Evolutionary conservation across 2,113 vertebrate species (phyloP).

Genomic region (Xiphophorus couchianus): DNA sequence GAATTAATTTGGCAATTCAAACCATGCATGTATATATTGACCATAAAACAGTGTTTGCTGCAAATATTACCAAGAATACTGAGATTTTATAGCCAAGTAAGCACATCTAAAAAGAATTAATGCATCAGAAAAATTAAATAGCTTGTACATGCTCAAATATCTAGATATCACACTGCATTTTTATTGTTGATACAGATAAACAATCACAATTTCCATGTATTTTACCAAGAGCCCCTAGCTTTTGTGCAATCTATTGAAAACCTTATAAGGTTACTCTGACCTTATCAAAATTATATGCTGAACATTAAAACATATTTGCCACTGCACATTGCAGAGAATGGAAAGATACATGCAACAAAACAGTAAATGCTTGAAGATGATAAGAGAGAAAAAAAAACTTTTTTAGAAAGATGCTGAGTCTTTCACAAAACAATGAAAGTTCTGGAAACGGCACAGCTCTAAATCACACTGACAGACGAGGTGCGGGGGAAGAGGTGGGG

Average conservation of each 20-base stretch:
- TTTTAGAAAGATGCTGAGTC: neutral
- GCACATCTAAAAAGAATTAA: conserved; percentile 26
- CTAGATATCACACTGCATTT: conserved; percentile 5
- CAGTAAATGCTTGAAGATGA: neutral
- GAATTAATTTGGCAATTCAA: neutral
- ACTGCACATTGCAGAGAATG: conserved; percentile 9
- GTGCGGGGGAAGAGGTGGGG: neutral
- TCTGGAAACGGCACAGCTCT: conserved; percentile 24
- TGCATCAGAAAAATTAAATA: conserved; percentile 6
- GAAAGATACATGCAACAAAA: neutral
- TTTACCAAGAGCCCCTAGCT: conserved; percentile 49
- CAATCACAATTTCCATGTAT: conserved; percentile 24
- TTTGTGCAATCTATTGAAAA: conserved; percentile 65
- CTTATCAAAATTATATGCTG: conserved; percentile 48
- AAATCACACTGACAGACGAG: conserved; percentile 42
- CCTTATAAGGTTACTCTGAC: conserved; percentile 46
- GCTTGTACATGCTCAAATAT: conserved; percentile 14
- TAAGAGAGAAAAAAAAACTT: neutral
- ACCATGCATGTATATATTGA: neutral
- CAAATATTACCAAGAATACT: neutral
- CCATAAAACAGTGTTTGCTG: neutral
- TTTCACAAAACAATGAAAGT: conserved; percentile 27
- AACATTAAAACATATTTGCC: conserved; percentile 30
- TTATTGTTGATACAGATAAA: conserved; percentile 39
- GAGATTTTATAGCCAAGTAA: conserved; percentile 30